Base-by-base conservation (phyloP, 2,888 invertebrate species). In the Mesorhabditis spiculigera region DNA sequence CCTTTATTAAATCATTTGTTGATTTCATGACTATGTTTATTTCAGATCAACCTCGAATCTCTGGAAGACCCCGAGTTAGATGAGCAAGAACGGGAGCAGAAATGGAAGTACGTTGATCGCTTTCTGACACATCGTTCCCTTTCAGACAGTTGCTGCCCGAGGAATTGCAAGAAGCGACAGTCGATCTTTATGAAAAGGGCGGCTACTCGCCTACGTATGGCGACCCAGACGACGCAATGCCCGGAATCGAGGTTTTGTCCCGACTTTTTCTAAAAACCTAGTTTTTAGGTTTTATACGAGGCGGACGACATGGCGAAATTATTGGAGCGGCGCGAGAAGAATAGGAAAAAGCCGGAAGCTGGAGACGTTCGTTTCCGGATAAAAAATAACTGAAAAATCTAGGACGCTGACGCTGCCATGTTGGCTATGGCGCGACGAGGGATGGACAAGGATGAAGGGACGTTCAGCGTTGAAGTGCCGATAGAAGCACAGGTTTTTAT, bases 351-450 rank as follows among this genome's bases (percentile, higher is more conserved):
- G 45, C 71, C 70, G 4, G 75, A 70, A 45, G 71, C 68, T 13
- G 62, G 66, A 66, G 44, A 66, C 42, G 44, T 10, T 42, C 10
- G 41, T 16, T 16, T 58, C 4, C 62, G 28, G 5, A 45, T 64
- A 43, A 28, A 13, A 16, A n/a, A 5, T 5, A 16, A 67, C n/a
- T 44, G 6, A 10, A 41, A 4, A 13, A 44, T 77, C 63, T 42
- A 77, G 78, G 71, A 71, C 13, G 62, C 70, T 5, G 91, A 91
- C 78, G 86, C 89, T 5, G 89, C 92, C 66, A 90, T 94, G 88
- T 90, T 92, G 81, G 88, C 91, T 78, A 91, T 93, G 87, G 95
- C 94, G 0, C 89, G 91, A 50, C 92, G 92, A 85, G 93, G 92
- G 28, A 92, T 93, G 91, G 90, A 90, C 62, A 90, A 90, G 63